Evolutionary conservation across 2,888 invertebrate species (phyloP).

Genomic region (Chloromyia formosa): DNA sequence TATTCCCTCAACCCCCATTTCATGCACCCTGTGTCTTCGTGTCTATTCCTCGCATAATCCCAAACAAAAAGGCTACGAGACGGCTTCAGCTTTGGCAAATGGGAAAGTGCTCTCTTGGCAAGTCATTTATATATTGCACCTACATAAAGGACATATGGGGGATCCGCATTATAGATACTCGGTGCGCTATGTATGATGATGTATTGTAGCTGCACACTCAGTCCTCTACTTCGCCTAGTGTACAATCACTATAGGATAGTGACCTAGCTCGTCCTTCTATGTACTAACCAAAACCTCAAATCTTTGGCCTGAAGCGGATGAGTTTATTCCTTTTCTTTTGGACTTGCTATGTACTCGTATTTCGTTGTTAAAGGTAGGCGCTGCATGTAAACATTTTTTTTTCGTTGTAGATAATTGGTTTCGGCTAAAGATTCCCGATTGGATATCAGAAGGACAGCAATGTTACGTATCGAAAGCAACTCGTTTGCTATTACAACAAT

Average conservation of each 20-base stretch:
- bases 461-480: neutral
- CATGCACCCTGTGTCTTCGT: slow-evolving; percentile 5
- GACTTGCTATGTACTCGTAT: too few species aligned
- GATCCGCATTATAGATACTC: slow-evolving; percentile 22
- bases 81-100: slow-evolving; percentile 32
- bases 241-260: slow-evolving; percentile 24
- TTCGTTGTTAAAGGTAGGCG: too few species aligned
- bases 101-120: slow-evolving; percentile 37
- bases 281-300: slow-evolving; percentile 26
- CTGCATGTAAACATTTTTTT: too few species aligned
- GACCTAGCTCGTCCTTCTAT: slow-evolving; percentile 28
- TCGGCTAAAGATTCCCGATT: neutral
- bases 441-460: neutral
- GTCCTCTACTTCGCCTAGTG: slow-evolving; percentile 15
- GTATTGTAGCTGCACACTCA: slow-evolving; percentile 37
- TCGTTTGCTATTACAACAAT: neutral
- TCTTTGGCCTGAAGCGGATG: neutral
- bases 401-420: too few species aligned
- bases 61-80: slow-evolving; percentile 35
- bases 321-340: neutral
- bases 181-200: slow-evolving; percentile 17
- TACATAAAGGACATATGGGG: slow-evolving; percentile 37
- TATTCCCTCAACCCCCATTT: neutral
- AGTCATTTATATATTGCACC: slow-evolving; percentile 32
- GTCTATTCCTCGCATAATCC: slow-evolving; percentile 23